Percentiles rank a stretch among this genome's conserved stretches.
These are phyloP conservation scores for Nemapogon koenigi DNA, from an alignment of 2,888 invertebrate genomes.

Conservation along the genomic window DNA sequence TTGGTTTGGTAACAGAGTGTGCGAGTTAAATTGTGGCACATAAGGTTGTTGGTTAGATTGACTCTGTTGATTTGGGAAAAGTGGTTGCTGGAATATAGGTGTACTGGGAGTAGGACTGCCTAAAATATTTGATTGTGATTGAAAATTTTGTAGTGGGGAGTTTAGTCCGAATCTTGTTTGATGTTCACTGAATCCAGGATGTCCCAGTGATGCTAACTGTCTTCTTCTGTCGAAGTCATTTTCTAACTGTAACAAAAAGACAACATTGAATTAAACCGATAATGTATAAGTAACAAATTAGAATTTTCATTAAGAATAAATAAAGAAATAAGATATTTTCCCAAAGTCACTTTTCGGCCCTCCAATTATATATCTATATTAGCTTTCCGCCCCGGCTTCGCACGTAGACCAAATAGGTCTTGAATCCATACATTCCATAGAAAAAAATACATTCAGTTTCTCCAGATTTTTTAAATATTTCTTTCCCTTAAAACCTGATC, in stretches of 20 bases:
- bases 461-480: too few species aligned
- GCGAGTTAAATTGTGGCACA: slow-evolving; percentile 41
- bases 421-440: too few species aligned
- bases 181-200: slow-evolving; percentile 49
- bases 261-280: not conserved
- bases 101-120: slow-evolving; percentile 32
- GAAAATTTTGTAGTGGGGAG: slow-evolving; percentile 48
- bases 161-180: slow-evolving; percentile 53
- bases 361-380: too few species aligned
- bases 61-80: slow-evolving; percentile 39
- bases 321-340: too few species aligned
- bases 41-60: slow-evolving; percentile 35
- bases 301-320: too few species aligned
- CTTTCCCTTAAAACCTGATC: too few species aligned
- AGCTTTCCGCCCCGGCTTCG: too few species aligned
- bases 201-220: slow-evolving; percentile 36
- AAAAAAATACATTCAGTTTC: too few species aligned
- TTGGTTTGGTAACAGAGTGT: slow-evolving; percentile 31
- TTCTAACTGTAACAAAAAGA: slow-evolving; percentile 46
- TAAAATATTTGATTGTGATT: slow-evolving; percentile 29
- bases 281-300: too few species aligned
- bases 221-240: slow-evolving; percentile 58
- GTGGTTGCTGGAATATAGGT: slow-evolving; percentile 25
- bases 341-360: too few species aligned
- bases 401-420: too few species aligned